Evolutionary conservation across 2,888 invertebrate genomes (phyloP).

Genomic region (Eulithis testata): DNA sequence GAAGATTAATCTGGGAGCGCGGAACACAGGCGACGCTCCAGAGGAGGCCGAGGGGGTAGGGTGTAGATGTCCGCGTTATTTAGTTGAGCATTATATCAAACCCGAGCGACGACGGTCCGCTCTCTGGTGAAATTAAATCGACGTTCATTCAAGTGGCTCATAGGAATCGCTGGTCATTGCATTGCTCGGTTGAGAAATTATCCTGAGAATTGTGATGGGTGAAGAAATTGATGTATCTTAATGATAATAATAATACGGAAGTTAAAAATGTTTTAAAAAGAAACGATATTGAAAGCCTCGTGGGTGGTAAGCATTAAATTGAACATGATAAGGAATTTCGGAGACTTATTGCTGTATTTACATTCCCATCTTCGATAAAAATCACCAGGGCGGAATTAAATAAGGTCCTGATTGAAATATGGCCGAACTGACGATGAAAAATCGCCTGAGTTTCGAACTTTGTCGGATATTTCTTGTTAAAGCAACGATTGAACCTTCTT

Average conservation of each 20-base stretch:
- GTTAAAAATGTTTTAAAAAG: slow-evolving; percentile 43
- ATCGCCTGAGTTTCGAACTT: slow-evolving; percentile 46
- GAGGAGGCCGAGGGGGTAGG: slow-evolving; percentile 34
- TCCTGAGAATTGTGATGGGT: slow-evolving; percentile 39
- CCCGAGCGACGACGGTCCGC: slow-evolving; percentile 51
- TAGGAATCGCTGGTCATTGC: slow-evolving; percentile 58
- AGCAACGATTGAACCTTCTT: slow-evolving; percentile 40
- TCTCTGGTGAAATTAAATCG: slow-evolving; percentile 70
- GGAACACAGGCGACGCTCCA: slow-evolving; percentile 41
- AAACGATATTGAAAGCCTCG: slow-evolving; percentile 47
- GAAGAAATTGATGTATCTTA: slow-evolving; percentile 31
- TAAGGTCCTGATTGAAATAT: slow-evolving; percentile 58
- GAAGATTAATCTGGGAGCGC: slow-evolving; percentile 68
- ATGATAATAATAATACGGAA: slow-evolving; percentile 36
- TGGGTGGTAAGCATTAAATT: slow-evolving; percentile 54
- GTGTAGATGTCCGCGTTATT: slow-evolving; percentile 65
- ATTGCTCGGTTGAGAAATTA: slow-evolving; percentile 47
- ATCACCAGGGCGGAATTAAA: slow-evolving; percentile 52
- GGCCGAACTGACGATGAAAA: slow-evolving; percentile 49
- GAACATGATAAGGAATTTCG: slow-evolving; percentile 47
- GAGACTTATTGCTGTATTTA: slow-evolving; percentile 49
- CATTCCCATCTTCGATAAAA: slow-evolving; percentile 50
- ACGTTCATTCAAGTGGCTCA: slow-evolving; percentile 62
- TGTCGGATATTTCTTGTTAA: slow-evolving; percentile 37
- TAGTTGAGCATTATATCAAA: slow-evolving; percentile 74